Conservation (phyloP, 2,888 invertebrate species). For the Cephus runcator region DNA sequence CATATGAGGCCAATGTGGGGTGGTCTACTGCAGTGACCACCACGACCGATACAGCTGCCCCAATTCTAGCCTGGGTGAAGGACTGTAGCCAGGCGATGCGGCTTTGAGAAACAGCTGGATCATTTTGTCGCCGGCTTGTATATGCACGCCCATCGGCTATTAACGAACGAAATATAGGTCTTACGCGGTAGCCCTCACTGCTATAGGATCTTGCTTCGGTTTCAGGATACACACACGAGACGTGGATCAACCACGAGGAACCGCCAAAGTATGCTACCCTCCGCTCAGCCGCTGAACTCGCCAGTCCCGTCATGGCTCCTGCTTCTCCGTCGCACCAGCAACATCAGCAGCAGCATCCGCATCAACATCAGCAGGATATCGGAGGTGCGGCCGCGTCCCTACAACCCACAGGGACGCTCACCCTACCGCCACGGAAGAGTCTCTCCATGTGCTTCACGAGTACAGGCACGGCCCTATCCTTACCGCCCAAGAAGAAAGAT, state of each 20-base stretch:
- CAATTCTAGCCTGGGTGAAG: not conserved
- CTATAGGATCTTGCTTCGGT: constrained; percentile 9
- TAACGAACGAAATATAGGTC: not conserved
- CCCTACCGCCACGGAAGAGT: constrained; percentile 72
- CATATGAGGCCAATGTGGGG: not conserved
- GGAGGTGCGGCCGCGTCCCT: constrained; percentile 31
- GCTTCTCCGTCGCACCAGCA: constrained; percentile 25
- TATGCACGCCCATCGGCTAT: not conserved
- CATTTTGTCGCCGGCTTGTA: not conserved
- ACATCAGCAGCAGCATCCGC: constrained; percentile 46
- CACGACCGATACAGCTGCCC: not conserved
- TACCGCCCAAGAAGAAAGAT: constrained; percentile 92
- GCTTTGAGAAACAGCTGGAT: not conserved
- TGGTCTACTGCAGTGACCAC: not conserved
- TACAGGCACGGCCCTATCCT: constrained; percentile 82
- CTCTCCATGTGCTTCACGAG: constrained; percentile 87
- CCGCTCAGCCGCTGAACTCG: constrained; percentile 68
- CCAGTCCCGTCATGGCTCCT: constrained; percentile 45
- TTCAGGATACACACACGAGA: constrained; percentile 60
- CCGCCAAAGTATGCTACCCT: constrained; percentile 70
- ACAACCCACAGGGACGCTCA: not conserved
- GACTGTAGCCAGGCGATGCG: not conserved
- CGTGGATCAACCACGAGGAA: constrained; percentile 63
- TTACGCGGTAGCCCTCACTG: not conserved
- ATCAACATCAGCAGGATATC: constrained; percentile 38